Conservation (phyloP, 2,113 vertebrate species). For the Dromas ardeola region DNA sequence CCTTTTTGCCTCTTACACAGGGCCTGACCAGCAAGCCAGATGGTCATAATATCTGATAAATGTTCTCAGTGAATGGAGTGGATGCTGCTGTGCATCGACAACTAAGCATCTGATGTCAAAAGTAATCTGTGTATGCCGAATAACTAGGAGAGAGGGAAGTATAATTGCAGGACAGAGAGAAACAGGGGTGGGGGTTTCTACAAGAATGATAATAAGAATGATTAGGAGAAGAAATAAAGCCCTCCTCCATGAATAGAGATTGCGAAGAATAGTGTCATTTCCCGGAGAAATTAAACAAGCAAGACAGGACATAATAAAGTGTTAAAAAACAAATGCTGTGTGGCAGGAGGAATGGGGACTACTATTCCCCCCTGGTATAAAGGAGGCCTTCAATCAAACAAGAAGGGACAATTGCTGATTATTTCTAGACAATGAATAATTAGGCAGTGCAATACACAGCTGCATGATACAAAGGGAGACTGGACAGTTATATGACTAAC, state of each 20-base stretch:
- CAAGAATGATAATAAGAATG: constrained; percentile 20
- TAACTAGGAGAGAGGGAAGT: background rate
- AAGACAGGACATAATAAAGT: background rate
- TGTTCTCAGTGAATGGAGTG: background rate
- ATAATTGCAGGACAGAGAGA: constrained; percentile 34
- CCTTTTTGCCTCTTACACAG: background rate
- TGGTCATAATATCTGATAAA: constrained; percentile 33
- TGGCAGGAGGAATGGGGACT: background rate
- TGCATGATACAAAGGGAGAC: constrained; percentile 46
- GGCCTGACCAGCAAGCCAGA: background rate
- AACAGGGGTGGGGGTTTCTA: background rate
- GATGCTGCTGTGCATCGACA: background rate
- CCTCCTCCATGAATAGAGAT: background rate
- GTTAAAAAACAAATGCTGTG: background rate
- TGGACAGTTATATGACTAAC: constrained; percentile 48
- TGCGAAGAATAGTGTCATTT: background rate
- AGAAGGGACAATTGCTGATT: constrained; percentile 54
- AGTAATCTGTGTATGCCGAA: constrained; percentile 3
- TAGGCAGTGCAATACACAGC: constrained; percentile 46
- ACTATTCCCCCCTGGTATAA: background rate
- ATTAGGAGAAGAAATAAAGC: constrained; percentile 28
- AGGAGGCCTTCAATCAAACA: constrained; percentile 44
- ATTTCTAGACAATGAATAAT: constrained; percentile 61
- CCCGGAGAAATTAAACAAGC: background rate
- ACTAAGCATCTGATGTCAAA: constrained; percentile 31